Conservation (phyloP, 1,140 invertebrate species). For the Drosophila repleta region DNA sequence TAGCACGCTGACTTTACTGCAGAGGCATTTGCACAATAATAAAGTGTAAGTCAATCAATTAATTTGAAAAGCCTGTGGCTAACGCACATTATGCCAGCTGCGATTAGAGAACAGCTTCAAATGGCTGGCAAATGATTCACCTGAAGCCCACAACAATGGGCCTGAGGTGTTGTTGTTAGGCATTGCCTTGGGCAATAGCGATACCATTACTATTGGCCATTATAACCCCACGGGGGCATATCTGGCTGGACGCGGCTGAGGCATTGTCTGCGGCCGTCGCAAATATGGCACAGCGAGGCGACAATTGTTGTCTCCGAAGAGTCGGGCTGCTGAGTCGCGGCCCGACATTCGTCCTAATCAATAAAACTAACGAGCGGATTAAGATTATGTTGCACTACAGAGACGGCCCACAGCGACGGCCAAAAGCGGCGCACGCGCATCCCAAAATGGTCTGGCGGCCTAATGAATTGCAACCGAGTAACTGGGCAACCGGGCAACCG, state of each 20-base stretch:
- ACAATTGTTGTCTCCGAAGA: slow-evolving; percentile 82
- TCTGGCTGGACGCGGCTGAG: slow-evolving; percentile 22
- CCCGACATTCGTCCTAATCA: slow-evolving; percentile 75
- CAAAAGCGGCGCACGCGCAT: slow-evolving; percentile 77
- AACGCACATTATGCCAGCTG: slow-evolving; percentile 62
- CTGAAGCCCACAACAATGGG: slow-evolving; percentile 12
- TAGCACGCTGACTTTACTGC: no score
- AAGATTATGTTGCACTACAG: slow-evolving; percentile 70
- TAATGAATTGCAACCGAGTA: slow-evolving; percentile 73
- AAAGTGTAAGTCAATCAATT: background rate
- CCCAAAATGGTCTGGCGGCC: slow-evolving; percentile 76
- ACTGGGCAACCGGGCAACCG: background rate
- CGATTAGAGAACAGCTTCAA: slow-evolving; percentile 56
- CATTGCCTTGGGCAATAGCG: slow-evolving; percentile 17
- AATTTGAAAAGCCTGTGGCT: background rate
- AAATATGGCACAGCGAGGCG: slow-evolving; percentile 81
- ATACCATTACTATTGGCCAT: slow-evolving; percentile 28
- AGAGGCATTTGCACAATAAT: no score
- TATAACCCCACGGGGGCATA: slow-evolving; percentile 60
- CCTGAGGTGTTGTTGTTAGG: slow-evolving; percentile 17
- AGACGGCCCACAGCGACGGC: slow-evolving; percentile 46
- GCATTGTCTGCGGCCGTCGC: slow-evolving; percentile 59
- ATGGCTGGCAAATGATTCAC: slow-evolving; percentile 62
- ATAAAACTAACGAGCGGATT: slow-evolving; percentile 82
- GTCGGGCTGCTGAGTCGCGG: slow-evolving; percentile 59